phyloP scores from a whole-genome alignment of 2,888 invertebrate genomes.

The Petrolisthes manimaculis region DNA sequence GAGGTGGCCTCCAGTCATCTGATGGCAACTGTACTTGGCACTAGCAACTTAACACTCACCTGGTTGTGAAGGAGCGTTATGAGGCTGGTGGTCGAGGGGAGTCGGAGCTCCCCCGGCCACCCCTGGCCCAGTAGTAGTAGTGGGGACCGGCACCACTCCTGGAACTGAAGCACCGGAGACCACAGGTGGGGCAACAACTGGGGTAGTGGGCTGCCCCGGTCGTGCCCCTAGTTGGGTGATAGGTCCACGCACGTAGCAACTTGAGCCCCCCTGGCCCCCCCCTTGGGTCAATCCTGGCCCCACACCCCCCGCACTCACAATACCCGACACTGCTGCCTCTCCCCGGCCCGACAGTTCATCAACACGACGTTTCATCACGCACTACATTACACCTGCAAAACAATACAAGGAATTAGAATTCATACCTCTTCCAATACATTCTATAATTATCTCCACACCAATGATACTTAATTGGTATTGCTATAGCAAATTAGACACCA shows the following conservation, averaged over 20 bases:
- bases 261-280: slow-evolving; percentile 49
- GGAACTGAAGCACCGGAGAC: slow-evolving; percentile 37
- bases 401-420: neutral
- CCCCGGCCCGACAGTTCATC: slow-evolving; percentile 59
- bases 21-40: no score
- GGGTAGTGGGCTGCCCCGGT: slow-evolving; percentile 45
- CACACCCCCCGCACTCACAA: slow-evolving; percentile 56
- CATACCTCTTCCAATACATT: neutral
- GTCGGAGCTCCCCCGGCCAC: slow-evolving; percentile 44
- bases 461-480: neutral
- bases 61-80: slow-evolving; percentile 46
- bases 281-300: slow-evolving; percentile 45
- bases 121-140: slow-evolving; percentile 45
- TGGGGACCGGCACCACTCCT: slow-evolving; percentile 51
- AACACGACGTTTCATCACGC: slow-evolving; percentile 63
- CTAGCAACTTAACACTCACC: slow-evolving; percentile 14
- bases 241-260: slow-evolving; percentile 49
- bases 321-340: slow-evolving; percentile 63
- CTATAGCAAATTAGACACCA: neutral
- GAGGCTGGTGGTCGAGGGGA: slow-evolving; percentile 48
- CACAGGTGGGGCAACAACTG: slow-evolving; percentile 25
- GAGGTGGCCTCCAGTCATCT: no score
- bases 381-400: slow-evolving; percentile 63
- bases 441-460: neutral
- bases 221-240: slow-evolving; percentile 50